Evolutionary conservation across 2,113 vertebrate species (phyloP).

Genomic region (Syngnathus floridae): DNA sequence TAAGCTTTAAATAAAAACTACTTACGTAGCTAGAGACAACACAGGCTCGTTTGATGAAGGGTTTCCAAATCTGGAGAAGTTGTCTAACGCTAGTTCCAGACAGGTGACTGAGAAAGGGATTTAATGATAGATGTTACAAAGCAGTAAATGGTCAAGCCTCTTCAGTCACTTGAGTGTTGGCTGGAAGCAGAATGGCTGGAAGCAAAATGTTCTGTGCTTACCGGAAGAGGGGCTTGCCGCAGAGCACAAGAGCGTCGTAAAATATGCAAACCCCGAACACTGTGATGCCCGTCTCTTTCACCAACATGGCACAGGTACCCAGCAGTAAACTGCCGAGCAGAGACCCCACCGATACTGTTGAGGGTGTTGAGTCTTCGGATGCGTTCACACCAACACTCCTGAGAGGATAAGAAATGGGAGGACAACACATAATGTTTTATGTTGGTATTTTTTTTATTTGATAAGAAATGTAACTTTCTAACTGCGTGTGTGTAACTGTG

Average conservation of each 20-base stretch:
- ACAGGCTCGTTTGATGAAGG: constrained; percentile 83
- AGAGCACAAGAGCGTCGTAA: constrained; percentile 85
- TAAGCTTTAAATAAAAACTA: constrained; percentile 29
- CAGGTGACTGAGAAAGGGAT: constrained; percentile 51
- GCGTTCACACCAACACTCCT: constrained; percentile 79
- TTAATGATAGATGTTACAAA: constrained; percentile 3
- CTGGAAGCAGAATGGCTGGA: no score
- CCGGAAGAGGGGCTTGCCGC: constrained; percentile 71
- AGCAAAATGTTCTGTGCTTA: constrained; percentile 64
- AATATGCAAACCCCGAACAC: constrained; percentile 91
- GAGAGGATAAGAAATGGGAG: constrained; percentile 26
- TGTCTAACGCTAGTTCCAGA: constrained; percentile 46
- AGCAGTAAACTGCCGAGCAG: constrained; percentile 81
- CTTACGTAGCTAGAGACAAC: constrained; percentile 84
- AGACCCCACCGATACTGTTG: constrained; percentile 73
- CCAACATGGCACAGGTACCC: constrained; percentile 94
- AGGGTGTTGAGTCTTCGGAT: constrained; percentile 70
- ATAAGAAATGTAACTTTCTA: no score
- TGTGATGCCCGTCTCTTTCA: constrained; percentile 93
- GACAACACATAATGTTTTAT: neutral
- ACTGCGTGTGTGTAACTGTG: no score
- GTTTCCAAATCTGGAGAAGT: constrained; percentile 62
- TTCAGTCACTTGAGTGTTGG: no score
- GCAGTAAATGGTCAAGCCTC: no score
- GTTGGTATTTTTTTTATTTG: neutral